Percentiles rank a stretch among this genome's conserved stretches.
Conservation (phyloP, 2,888 invertebrate genomes). For the Stomorhina lunata region DNA sequence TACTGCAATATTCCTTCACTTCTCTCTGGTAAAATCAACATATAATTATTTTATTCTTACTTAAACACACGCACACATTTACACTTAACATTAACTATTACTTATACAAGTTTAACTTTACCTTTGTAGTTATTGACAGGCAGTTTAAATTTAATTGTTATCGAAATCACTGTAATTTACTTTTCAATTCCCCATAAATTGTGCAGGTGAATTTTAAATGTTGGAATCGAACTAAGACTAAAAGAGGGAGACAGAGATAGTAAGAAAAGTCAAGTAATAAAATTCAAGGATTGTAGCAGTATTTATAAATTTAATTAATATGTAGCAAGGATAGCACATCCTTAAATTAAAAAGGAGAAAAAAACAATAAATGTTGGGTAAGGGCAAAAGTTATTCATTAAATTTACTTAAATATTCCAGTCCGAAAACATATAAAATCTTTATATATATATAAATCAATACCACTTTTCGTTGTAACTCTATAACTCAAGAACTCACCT, state of each 20-base stretch:
- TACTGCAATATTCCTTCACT: slow-evolving; percentile 2
- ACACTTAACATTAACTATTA: neutral
- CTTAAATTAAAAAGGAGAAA: slow-evolving; percentile 10
- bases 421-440: too few species aligned
- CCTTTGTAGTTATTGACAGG: slow-evolving; percentile 59
- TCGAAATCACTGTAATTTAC: slow-evolving; percentile 64
- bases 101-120: slow-evolving; percentile 12
- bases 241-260: neutral
- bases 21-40: neutral
- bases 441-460: too few species aligned
- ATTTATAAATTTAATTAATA: slow-evolving; percentile 56
- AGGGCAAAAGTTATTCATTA: neutral
- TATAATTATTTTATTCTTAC: slow-evolving; percentile 27
- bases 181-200: slow-evolving; percentile 46
- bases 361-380: slow-evolving; percentile 7
- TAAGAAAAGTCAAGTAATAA: neutral
- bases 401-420: too few species aligned
- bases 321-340: slow-evolving; percentile 49
- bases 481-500: too few species aligned
- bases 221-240: neutral
- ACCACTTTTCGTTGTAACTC: too few species aligned
- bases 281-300: neutral
- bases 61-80: neutral
- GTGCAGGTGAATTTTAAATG: slow-evolving; percentile 51
- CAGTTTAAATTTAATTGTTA: slow-evolving; percentile 65